Conservation (phyloP, 1,140 invertebrate genomes). For the Pseudachorutes palmiensis region DNA sequence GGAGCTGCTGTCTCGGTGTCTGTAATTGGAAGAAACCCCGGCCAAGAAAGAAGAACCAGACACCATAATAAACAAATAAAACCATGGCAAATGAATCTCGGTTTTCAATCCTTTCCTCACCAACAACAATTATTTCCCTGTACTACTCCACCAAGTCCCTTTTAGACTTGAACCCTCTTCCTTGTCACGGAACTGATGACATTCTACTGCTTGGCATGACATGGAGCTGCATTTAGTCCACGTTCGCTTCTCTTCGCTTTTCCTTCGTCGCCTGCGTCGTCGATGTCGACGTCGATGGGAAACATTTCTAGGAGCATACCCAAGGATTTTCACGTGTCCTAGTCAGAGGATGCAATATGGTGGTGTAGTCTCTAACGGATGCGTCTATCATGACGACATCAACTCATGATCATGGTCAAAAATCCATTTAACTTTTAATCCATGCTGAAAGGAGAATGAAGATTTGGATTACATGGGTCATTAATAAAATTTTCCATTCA, state of each 20-base stretch:
- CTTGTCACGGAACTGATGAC: not conserved
- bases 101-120: conserved; percentile 13
- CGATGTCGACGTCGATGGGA: not conserved
- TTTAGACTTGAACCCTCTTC: not conserved
- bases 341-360: too few species aligned
- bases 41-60: not conserved
- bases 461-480: too few species aligned
- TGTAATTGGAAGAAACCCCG: not conserved
- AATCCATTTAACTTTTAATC: too few species aligned
- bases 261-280: not conserved
- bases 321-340: not conserved
- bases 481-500: too few species aligned
- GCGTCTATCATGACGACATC: too few species aligned
- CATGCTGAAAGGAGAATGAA: too few species aligned
- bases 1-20: not conserved
- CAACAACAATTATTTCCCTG: not conserved
- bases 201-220: not conserved
- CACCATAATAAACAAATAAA: conserved; percentile 13
- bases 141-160: not conserved
- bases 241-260: not conserved
- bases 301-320: too few species aligned
- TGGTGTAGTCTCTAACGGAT: too few species aligned
- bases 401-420: too few species aligned
- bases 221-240: too few species aligned
- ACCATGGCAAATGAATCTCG: conserved; percentile 7